Percentiles rank a stretch among this genome's conserved stretches.
phyloP scores from a whole-genome alignment of 2,113 vertebrate species.

The Nanorana parkeri region DNA sequence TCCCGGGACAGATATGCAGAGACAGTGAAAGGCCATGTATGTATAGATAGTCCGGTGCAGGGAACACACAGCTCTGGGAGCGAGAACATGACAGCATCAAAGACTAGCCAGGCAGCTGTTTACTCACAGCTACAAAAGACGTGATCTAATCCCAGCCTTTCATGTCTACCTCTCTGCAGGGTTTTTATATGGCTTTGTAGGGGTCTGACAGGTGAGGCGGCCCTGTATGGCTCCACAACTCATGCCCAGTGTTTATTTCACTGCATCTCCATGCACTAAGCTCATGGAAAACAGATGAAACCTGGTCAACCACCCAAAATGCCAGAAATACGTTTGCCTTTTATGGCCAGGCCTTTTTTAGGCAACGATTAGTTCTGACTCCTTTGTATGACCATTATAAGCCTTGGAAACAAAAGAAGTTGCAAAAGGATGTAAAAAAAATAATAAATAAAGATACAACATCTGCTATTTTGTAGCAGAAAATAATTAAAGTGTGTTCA shows the following conservation, averaged over 20 bases:
- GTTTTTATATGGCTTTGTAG: neutral
- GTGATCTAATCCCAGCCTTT: slow-evolving; percentile 12
- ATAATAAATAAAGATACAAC: no score
- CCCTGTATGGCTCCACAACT: neutral
- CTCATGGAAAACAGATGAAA: neutral
- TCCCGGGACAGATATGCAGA: neutral
- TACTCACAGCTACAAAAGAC: slow-evolving; percentile 16
- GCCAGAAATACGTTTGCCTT: no score
- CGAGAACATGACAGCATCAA: slow-evolving; percentile 16
- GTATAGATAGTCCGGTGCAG: neutral
- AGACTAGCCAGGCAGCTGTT: slow-evolving; percentile 23
- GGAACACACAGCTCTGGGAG: neutral
- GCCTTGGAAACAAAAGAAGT: no score
- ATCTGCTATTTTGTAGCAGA: no score
- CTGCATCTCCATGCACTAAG: neutral
- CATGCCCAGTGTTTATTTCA: neutral
- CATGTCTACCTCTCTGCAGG: slow-evolving; percentile 47
- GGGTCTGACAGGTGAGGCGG: slow-evolving; percentile 40
- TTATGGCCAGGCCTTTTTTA: no score
- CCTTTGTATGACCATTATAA: no score
- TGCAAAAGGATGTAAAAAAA: no score
- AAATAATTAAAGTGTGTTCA: no score
- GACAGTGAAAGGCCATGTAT: neutral
- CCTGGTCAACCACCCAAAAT: no score
- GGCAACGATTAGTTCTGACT: no score